Base-by-base conservation (phyloP, 2,113 vertebrate species). In the Climacteris rufus region DNA sequence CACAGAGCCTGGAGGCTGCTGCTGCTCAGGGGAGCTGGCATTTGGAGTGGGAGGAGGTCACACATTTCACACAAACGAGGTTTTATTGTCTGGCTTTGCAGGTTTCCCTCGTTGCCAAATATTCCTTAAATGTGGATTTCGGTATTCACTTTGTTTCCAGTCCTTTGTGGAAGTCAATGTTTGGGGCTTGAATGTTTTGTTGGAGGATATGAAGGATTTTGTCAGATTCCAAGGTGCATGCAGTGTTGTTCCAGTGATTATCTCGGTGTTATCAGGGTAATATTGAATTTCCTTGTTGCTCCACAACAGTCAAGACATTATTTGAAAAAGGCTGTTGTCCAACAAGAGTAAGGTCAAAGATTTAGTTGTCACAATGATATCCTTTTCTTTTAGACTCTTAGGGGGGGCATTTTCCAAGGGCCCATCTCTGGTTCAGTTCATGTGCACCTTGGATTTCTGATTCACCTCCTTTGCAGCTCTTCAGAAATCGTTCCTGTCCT, bases 271-370 rank as follows among this genome's bases (percentile, higher is more conserved):
- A 69, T 89, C 20, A 1, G 2, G 10, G 50, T 69, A 28, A 9
- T 69, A 61, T 8, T 87, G 28, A 78, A 87, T 85, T 93, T 94
- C 64, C 87, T 68, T 82, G 54, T 84, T 82, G 56, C 49, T 91
- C 31, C 31, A n/a, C 60, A 57, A 14, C 15, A n/a, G 33, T 49
- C 27, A 65, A 54, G n/a, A 65, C 30, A 30, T 45, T 75, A 33
- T 70, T 69, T 91, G 49, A 18, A 63, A 69, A 65, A 57, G 17
- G 28, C 44, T 23, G 8, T 75, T 79, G 47, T 94, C 25, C 30
- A 49, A 7, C 50, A 86, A 69, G 25, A 64, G 33, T 27, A 61
- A 57, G 42, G 69, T 64, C 30, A 57, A 76, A 81, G 35, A 54
- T 53, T 61, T 45, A 52, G 7, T 39, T 87, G 35, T 18, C 49